phyloP scores from a whole-genome alignment of 2,797 vertebrate genomes.

The Sebastes matsubarae region DNA sequence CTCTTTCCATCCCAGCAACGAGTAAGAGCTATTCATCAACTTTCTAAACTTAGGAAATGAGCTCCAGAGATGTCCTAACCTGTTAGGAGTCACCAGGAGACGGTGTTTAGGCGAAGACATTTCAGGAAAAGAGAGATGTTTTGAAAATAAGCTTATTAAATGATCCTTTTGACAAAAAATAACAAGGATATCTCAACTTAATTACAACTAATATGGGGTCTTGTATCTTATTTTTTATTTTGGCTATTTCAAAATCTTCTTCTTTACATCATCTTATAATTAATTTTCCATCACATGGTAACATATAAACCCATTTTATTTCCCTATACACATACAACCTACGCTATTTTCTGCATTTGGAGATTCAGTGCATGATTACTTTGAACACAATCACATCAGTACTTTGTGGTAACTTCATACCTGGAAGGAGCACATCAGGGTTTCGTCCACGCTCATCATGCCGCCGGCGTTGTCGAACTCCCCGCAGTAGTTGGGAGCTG shows the following conservation, averaged over 20 bases:
- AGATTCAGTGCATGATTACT: not conserved
- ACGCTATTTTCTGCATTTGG: not conserved
- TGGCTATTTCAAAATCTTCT: too few relatives aligned
- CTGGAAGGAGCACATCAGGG: constrained; percentile 98
- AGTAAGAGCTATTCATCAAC: too few relatives aligned
- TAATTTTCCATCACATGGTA: too few relatives aligned
- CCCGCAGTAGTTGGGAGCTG: constrained; percentile 95
- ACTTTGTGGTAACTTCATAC: constrained; percentile 56
- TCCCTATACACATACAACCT: too few relatives aligned
- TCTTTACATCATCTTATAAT: too few relatives aligned
- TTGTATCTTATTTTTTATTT: not conserved
- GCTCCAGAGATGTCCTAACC: too few relatives aligned
- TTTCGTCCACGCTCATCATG: constrained; percentile 98
- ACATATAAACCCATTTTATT: accelerated
- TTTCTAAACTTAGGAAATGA: too few relatives aligned
- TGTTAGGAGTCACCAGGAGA: too few relatives aligned
- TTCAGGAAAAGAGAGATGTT: accelerated
- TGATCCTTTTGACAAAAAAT: not conserved
- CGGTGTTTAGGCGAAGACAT: too few relatives aligned
- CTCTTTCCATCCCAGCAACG: too few relatives aligned
- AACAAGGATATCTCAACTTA: not conserved
- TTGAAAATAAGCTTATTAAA: not conserved
- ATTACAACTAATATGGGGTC: not conserved
- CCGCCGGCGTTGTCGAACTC: constrained; percentile 96
- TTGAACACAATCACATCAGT: not conserved